Conservation (phyloP, 1,140 invertebrate species). For the Cyphomyrmex costatus region DNA sequence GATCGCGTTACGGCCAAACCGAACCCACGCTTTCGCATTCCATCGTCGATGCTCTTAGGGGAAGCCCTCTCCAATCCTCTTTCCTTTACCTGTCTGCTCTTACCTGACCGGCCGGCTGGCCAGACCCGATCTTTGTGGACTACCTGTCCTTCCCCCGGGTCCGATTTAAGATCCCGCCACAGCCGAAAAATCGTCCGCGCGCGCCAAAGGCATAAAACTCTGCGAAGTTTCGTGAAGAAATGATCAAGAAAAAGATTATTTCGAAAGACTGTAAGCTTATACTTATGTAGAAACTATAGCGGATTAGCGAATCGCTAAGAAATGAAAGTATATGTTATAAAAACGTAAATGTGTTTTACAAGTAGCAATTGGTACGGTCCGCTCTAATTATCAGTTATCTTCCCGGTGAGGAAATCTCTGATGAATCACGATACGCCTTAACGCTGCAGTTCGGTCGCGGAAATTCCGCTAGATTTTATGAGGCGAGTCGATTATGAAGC, state of each 20-base stretch:
- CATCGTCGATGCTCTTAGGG: slow-evolving; percentile 56
- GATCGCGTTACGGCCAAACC: slow-evolving; percentile 75
- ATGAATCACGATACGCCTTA: slow-evolving; percentile 40
- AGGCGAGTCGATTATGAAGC: slow-evolving; percentile 31
- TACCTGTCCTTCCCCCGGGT: slow-evolving; percentile 51
- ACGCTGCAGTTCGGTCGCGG: not conserved
- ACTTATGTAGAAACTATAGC: not conserved
- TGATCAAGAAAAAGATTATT: not conserved
- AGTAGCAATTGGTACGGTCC: not conserved
- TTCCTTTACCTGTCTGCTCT: not conserved
- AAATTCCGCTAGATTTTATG: slow-evolving; percentile 49
- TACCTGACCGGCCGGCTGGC: not conserved
- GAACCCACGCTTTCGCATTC: slow-evolving; percentile 78
- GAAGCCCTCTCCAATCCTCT: slow-evolving; percentile 46
- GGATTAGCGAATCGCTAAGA: not conserved
- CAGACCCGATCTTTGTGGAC: slow-evolving; percentile 57
- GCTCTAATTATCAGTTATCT: slow-evolving; percentile 21
- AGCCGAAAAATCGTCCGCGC: slow-evolving; percentile 43
- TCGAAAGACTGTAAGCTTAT: not conserved
- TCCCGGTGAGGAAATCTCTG: slow-evolving; percentile 24
- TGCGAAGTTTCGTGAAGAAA: not conserved
- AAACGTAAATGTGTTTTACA: not conserved
- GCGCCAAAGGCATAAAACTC: slow-evolving; percentile 15
- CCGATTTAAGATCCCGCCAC: slow-evolving; percentile 45
- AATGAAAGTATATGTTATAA: slow-evolving; percentile 9